Evolutionary conservation across 2,113 vertebrate genomes (phyloP), one percentile per base, ranked within the genome.

Genomic region (Motacilla tschutschensis): DNA sequence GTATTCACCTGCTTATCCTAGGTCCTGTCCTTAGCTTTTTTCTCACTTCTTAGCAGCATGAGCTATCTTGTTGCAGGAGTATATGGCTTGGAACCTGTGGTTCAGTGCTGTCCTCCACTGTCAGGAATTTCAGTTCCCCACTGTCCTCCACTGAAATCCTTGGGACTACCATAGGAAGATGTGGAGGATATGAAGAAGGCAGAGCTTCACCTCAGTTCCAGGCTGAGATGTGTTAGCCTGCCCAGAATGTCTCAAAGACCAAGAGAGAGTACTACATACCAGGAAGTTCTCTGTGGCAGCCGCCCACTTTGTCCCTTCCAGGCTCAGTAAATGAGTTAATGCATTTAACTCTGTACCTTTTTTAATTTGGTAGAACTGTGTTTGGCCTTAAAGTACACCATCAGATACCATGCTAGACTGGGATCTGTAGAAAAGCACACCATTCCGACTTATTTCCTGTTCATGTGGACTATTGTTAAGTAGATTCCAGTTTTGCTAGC

Each of bases 181-280:
- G 9, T 2, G 19, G 20, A 77, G n/a, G 24, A 22, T 19, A 13
- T 8, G 31, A 50, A 14, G 24, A 60, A 72, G n/a, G 17, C 17
- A 53, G 18, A 18, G 7, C 5, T 64, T 25, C 50, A 44, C 8
- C 10, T 64, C 33, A 29, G 22, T 18, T 86, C 29, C 1, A 11
- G 11, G 14, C 12, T 64, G 36, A 33, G 8, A 24, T 40, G 10
- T 28, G 12, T 59, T 69, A 41, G 20, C 19, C 25, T 40, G 31
- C 16, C 5, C 29, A 66, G 17, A 18, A 21, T 17, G 4, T 53
- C 17, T 47, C 43, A 62, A 44, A 21, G n/a, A 38, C 35, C n/a
- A 48, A 59, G 48, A 14, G 4, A 29, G 18, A 33, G 21, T 62
- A 65, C 53, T 43, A 2, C 1, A 0, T 9, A 35, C 11, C 5